These are phyloP conservation scores for Drosophila biarmipes DNA, from an alignment of 1,140 invertebrate species.

Conservation along the genomic window DNA sequence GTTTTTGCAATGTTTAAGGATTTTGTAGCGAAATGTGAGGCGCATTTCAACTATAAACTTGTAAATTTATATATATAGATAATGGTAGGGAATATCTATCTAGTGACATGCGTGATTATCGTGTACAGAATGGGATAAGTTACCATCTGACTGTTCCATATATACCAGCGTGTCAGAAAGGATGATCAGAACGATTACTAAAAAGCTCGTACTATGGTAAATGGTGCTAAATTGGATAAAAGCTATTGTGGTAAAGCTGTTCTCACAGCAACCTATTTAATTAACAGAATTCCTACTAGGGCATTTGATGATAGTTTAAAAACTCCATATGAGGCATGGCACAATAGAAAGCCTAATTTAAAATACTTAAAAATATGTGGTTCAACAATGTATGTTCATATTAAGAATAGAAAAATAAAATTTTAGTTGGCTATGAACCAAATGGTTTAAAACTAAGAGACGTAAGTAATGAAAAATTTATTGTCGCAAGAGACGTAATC, in stretches of 20 bases:
- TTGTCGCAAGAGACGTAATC: no score
- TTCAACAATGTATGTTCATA: neutral
- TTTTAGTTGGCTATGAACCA: neutral
- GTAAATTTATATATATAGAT: neutral
- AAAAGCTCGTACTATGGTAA: constrained; percentile 66
- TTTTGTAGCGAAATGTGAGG: constrained; percentile 59
- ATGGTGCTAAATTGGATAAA: neutral
- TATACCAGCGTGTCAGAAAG: constrained; percentile 85
- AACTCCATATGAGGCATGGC: neutral
- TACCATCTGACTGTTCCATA: no score
- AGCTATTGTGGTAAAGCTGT: neutral
- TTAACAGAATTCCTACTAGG: neutral
- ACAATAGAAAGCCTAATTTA: neutral
- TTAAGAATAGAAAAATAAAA: neutral
- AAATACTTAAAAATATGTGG: constrained; percentile 1
- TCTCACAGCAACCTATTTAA: neutral
- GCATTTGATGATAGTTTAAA: neutral
- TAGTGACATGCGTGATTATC: no score
- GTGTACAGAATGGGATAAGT: no score
- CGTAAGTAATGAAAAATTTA: constrained; percentile 23
- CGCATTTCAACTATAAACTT: neutral
- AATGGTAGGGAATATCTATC: no score
- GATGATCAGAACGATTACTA: constrained; percentile 84
- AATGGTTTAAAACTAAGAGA: constrained; percentile 31
- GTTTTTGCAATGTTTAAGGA: constrained; percentile 18